Evolutionary conservation across 2,888 invertebrate species (phyloP).

Genomic region (Agonopterix subpropinquella): DNA sequence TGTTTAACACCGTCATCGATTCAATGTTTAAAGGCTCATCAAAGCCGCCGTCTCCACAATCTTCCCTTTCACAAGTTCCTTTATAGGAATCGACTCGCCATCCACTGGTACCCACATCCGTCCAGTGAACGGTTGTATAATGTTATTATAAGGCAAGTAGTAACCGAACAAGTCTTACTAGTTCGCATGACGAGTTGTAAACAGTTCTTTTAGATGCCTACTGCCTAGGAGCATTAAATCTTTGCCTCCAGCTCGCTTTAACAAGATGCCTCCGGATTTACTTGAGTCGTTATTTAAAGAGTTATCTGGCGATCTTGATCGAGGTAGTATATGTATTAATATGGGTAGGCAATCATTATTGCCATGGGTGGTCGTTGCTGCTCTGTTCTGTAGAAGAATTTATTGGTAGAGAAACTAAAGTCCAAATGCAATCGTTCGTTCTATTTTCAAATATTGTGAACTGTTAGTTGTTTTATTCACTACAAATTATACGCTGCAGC

Average conservation of each 20-base stretch:
- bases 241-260: constrained; percentile 18
- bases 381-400: constrained; percentile 10
- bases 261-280: constrained; percentile 30
- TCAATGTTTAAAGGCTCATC: no score
- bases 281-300: constrained; percentile 16
- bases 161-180: constrained; percentile 34
- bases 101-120: neutral
- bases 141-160: constrained; percentile 26
- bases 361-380: constrained; percentile 2
- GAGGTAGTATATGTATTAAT: constrained; percentile 6
- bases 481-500: no score
- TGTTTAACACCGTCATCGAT: no score
- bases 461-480: no score
- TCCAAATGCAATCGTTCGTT: no score
- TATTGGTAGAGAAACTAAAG: neutral
- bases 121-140: constrained; percentile 2
- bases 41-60: no score
- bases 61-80: no score
- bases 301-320: constrained; percentile 14
- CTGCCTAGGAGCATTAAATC: constrained; percentile 14
- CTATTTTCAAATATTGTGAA: no score
- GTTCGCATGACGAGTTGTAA: constrained; percentile 31
- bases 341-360: constrained; percentile 8
- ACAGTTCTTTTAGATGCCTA: constrained; percentile 13
- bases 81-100: no score